A percentile compares a stretch with the other conserved stretches of the same genome.
phyloP scores from a whole-genome alignment of 2,797 vertebrate genomes.

The Acrocephalus scirpaceus region DNA sequence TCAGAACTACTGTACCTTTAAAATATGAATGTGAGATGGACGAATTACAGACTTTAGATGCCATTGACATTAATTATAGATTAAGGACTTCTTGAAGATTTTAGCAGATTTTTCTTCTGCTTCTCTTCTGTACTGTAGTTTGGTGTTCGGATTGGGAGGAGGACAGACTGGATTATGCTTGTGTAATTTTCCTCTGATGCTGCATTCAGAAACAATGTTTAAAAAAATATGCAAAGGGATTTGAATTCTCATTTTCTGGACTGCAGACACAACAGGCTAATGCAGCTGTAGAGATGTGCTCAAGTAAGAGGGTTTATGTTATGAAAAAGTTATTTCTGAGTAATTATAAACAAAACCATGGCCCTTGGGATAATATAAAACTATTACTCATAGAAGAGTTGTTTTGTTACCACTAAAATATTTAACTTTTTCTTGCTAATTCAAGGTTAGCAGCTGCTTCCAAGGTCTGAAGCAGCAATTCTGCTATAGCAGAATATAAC shows the following conservation, averaged over 20 bases:
- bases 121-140: neutral
- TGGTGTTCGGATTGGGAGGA: neutral
- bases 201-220: neutral
- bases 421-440: constrained; percentile 29
- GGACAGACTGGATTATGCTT: neutral
- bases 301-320: constrained; percentile 29
- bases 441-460: constrained; percentile 1
- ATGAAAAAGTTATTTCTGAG: constrained; percentile 41
- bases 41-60: neutral
- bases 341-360: constrained; percentile 32
- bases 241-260: constrained; percentile 10
- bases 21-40: constrained; percentile 45
- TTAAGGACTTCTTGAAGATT: constrained; percentile 26
- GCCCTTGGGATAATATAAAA: constrained; percentile 20
- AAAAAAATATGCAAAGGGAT: neutral
- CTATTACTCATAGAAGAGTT: constrained; percentile 32
- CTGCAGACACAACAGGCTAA: neutral
- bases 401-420: constrained; percentile 28
- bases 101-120: constrained; percentile 1
- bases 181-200: neutral
- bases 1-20: constrained; percentile 31
- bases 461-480: neutral
- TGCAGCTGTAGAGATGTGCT: neutral
- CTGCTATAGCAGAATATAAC: neutral
- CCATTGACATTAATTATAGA: constrained; percentile 49